Evolutionary conservation across 2,797 vertebrate genomes (phyloP).

Genomic region (Tragelaphus oryx): DNA sequence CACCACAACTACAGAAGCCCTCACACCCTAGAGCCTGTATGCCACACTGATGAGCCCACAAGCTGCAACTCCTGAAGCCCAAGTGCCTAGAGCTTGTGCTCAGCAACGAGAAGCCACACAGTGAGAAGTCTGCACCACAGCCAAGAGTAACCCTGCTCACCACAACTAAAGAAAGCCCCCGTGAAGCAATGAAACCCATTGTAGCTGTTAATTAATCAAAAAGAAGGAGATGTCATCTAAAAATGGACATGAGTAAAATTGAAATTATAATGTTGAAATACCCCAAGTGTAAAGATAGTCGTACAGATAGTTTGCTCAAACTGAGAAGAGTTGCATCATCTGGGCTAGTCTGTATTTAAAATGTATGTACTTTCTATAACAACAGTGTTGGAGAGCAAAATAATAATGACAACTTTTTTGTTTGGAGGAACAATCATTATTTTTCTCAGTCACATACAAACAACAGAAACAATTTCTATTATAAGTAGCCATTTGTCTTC

Average conservation of each 20-base stretch:
- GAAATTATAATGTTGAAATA: neutral
- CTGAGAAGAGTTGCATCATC: neutral
- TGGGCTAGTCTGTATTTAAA: conserved; percentile 1
- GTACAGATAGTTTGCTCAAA: neutral
- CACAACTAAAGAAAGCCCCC: neutral
- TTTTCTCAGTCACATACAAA: conserved; percentile 63
- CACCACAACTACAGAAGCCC: neutral
- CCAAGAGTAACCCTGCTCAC: neutral
- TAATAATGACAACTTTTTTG: conserved; percentile 12
- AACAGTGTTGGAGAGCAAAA: neutral
- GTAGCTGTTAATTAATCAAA: neutral
- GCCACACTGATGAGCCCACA: neutral
- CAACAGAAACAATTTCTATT: conserved; percentile 55
- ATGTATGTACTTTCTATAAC: neutral
- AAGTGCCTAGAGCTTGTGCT: neutral
- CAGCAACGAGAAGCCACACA: neutral
- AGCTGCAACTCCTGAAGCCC: neutral
- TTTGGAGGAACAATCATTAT: conserved; percentile 48
- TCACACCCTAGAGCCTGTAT: neutral
- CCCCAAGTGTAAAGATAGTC: neutral
- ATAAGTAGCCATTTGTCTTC: conserved; percentile 60
- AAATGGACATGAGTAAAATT: neutral
- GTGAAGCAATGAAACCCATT: rapidly evolving
- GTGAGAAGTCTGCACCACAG: neutral
- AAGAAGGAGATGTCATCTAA: neutral